A percentile compares a stretch with the other conserved stretches of the same genome.
These are phyloP conservation scores for Uria aalge DNA, from an alignment of 2,113 vertebrate species.

Conservation along the genomic window DNA sequence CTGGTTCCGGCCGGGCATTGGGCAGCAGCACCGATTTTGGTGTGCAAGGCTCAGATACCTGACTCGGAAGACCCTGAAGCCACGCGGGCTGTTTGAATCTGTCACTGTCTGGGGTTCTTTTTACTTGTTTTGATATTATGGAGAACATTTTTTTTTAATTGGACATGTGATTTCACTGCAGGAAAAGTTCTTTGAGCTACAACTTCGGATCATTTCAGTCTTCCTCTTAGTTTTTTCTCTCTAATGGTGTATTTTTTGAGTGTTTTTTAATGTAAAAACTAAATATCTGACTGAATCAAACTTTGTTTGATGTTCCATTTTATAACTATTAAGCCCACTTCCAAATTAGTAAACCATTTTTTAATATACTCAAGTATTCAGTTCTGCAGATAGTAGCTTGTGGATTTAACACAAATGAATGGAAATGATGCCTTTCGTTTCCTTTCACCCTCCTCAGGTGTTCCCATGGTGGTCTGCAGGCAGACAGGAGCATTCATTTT, in stretches of 20 bases:
- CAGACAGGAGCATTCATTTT: fast-evolving
- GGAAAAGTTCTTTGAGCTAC: neutral
- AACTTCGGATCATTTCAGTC: neutral
- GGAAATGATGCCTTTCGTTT: neutral
- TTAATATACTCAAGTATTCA: neutral
- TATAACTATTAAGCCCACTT: neutral
- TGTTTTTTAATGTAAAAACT: neutral
- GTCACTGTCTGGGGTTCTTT: neutral
- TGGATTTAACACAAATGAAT: neutral
- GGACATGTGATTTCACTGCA: neutral
- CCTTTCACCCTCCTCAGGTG: neutral
- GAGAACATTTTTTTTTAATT: neutral
- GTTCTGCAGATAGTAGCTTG: neutral
- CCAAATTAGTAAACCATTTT: neutral
- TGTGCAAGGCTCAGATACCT: neutral
- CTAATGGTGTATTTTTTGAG: neutral
- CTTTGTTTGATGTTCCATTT: neutral
- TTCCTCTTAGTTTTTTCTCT: neutral
- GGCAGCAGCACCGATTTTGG: neutral
- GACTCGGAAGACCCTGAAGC: neutral
- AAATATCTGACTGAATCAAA: neutral
- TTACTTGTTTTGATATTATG: neutral
- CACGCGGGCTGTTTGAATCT: neutral
- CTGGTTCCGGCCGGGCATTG: neutral
- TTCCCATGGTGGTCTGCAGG: neutral